phyloP scores from a whole-genome alignment of 2,113 vertebrate genomes.

The Cynoglossus semilaevis region DNA sequence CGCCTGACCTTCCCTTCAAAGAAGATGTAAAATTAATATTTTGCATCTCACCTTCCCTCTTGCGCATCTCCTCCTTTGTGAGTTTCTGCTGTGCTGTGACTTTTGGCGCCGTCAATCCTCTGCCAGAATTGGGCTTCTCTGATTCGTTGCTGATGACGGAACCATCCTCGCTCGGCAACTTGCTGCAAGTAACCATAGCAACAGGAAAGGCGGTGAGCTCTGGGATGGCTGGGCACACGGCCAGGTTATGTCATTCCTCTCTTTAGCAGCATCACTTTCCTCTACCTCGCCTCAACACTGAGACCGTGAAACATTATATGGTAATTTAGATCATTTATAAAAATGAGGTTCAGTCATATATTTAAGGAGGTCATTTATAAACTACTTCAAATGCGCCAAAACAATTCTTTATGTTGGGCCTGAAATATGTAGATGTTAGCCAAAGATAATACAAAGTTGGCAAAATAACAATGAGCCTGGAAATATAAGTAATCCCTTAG shows the following conservation, averaged over 20 bases:
- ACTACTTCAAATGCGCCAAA: too few species aligned
- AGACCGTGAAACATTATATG: slow-evolving; percentile 18
- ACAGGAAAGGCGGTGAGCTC: slow-evolving; percentile 86
- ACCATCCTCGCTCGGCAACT: slow-evolving; percentile 91
- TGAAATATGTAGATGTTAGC: too few species aligned
- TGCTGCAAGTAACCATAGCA: slow-evolving; percentile 97
- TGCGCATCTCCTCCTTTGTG: slow-evolving; percentile 87
- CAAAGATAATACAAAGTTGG: too few species aligned
- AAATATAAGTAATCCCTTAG: too few species aligned
- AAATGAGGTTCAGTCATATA: too few species aligned
- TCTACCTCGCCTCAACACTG: slow-evolving; percentile 15
- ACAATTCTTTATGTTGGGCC: too few species aligned
- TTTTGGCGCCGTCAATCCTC: slow-evolving; percentile 83
- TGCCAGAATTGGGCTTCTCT: slow-evolving; percentile 85
- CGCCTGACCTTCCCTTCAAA: slow-evolving; percentile 35
- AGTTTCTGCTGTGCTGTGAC: slow-evolving; percentile 87
- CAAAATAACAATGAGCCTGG: too few species aligned
- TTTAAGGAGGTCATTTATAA: too few species aligned
- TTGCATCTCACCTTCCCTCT: slow-evolving; percentile 84
- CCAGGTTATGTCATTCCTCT: slow-evolving; percentile 76
- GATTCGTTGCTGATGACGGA: slow-evolving; percentile 96
- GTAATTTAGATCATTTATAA: too few species aligned
- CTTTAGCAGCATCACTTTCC: slow-evolving; percentile 50
- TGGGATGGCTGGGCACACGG: slow-evolving; percentile 60
- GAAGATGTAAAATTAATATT: slow-evolving; percentile 34